Evolutionary conservation across 2,888 invertebrate species (phyloP), one percentile per base, ranked within the genome.

Genomic region (Sussaba pulchella): DNA sequence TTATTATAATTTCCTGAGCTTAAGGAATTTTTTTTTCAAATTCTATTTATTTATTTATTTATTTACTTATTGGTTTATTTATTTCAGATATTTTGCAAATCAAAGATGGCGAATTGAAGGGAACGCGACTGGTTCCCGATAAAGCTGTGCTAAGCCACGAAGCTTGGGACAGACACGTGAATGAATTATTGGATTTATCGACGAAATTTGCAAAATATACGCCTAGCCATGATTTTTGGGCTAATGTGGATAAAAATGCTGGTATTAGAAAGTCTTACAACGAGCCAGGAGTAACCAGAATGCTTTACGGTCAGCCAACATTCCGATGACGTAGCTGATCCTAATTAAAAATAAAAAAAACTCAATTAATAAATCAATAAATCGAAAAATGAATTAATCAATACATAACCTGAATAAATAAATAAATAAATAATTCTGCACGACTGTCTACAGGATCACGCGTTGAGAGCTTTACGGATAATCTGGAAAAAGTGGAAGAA

Each of bases 151-250:
- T 87, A 84, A 85, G 70, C 63, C 45, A 72, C 8, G 83, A 85
- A 0, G 82, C 76, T 0, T 89, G 89, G 88, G 75, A 86, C 9
- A 87, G 82, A 64, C 85, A 88, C 66, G 41, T 86, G 0, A 66
- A 72, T 4, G 84, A 87, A 31, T 76, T 88, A 24, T 39, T 83
- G 19, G 76, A 75, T 0, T 24, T 47, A 2, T 64, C 80, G 9
- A 43, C 64, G 4, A 57, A 69, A 78, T 61, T 31, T 5, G 43
- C 45, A 0, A 54, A 64, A 26, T 74, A 78, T 14, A 19, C 74
- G 8, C 74, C 71, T 5, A 10, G 69, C 17, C 64, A 84, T 19
- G 47, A 87, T 73, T 82, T 88, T 71, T 79, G 81, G 64, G 63
- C 73, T 1, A 70, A 71, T 21, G 31, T 61, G 0, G 74, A 83